phyloP scores from a whole-genome alignment of 2,888 invertebrate species.

The Atethmia centrago region DNA sequence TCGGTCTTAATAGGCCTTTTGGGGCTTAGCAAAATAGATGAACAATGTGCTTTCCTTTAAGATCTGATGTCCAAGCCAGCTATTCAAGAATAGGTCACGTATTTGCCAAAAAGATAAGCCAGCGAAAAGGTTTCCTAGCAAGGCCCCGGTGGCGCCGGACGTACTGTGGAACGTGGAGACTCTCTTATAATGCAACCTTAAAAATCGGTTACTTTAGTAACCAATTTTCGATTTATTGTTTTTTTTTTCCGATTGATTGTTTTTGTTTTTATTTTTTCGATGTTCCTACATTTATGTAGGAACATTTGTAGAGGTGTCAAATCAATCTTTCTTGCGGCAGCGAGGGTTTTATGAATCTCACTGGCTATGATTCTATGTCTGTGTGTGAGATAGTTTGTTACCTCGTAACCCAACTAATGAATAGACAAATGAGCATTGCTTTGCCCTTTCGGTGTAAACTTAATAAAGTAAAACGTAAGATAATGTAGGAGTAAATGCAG shows the following conservation, averaged over 20 bases:
- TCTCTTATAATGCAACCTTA: not conserved
- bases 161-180: not conserved
- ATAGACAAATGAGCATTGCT: not conserved
- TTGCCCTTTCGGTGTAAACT: not conserved
- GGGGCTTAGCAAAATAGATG: not conserved
- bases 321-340: not conserved
- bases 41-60: too few relatives aligned
- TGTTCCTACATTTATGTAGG: too few relatives aligned
- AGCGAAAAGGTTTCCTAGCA: slow-evolving; percentile 21
- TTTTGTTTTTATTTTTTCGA: too few relatives aligned
- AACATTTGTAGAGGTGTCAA: not conserved
- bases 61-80: not conserved
- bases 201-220: not conserved
- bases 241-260: too few relatives aligned
- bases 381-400: not conserved
- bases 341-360: not conserved
- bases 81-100: slow-evolving; percentile 24
- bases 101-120: slow-evolving; percentile 29
- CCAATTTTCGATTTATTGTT: too few relatives aligned
- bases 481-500: too few relatives aligned
- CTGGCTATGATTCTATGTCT: too few relatives aligned
- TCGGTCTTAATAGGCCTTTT: not conserved
- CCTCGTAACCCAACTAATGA: not conserved
- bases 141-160: not conserved
- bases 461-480: not conserved